phyloP scores from a whole-genome alignment of 2,113 vertebrate genomes.

The Tor tambroides region DNA sequence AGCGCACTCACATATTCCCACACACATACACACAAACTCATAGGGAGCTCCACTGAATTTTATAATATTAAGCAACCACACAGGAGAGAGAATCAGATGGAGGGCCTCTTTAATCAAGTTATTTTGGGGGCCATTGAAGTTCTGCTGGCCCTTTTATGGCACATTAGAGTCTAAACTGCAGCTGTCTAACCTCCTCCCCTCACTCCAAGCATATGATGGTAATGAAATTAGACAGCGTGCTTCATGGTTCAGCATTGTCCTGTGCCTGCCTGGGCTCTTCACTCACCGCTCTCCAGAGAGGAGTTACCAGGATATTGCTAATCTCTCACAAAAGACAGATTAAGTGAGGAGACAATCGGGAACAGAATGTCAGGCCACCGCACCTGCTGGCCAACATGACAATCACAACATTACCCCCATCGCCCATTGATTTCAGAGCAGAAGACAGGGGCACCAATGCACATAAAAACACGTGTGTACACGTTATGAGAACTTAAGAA shows the following conservation, averaged over 20 bases:
- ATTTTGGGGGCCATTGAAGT: slow-evolving; percentile 47
- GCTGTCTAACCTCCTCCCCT: slow-evolving; percentile 48
- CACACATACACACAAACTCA: neutral
- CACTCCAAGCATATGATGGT: slow-evolving; percentile 64
- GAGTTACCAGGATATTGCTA: slow-evolving; percentile 72
- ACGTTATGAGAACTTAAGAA: neutral
- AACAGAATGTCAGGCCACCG: slow-evolving; percentile 69
- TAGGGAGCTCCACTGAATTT: slow-evolving; percentile 39
- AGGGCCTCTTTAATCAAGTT: slow-evolving; percentile 54
- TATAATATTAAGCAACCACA: slow-evolving; percentile 16
- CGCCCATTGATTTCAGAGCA: slow-evolving; percentile 8
- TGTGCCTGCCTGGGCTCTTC: slow-evolving; percentile 63
- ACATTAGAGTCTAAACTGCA: slow-evolving; percentile 52
- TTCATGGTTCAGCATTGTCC: slow-evolving; percentile 75
- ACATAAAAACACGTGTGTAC: neutral
- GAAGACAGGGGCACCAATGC: neutral
- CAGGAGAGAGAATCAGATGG: slow-evolving; percentile 49
- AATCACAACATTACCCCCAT: slow-evolving; percentile 9
- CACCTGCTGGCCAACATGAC: slow-evolving; percentile 69
- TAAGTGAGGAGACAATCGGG: slow-evolving; percentile 69
- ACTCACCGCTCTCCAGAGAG: slow-evolving; percentile 59
- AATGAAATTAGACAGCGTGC: slow-evolving; percentile 77
- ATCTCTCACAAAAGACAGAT: slow-evolving; percentile 77
- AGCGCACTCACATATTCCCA: neutral
- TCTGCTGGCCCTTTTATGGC: slow-evolving; percentile 47